Base-by-base conservation (phyloP, 2,113 vertebrate species). In the Albula goreensis region DNA sequence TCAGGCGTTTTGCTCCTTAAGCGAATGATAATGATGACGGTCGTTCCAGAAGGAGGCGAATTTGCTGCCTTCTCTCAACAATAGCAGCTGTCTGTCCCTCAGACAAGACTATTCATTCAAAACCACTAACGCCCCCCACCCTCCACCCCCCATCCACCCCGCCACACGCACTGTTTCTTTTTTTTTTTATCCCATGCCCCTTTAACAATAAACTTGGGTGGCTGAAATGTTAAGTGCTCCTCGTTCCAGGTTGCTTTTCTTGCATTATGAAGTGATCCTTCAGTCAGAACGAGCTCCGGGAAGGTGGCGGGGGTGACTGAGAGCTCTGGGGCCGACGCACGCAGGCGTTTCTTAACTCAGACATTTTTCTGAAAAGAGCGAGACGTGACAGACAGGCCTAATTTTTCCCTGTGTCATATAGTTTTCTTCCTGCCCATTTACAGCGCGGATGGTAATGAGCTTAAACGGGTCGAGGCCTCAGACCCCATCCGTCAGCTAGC, bases 181-280 rank as follows among this genome's bases (percentile, higher is more conserved):
- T 63, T 74, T 74, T 74, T 74, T 31, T 74, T 74, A 2, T 17
- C 22, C 19, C 63, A 5, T 10, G 22, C 70, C 70, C 70, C 70
- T 10, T 19, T n/a, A 74, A 74, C 70, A 0, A 13, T 74, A 74
- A 7, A 25, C 22, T 74, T 74, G 22, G 70, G 70, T 74, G 4
- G 70, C 70, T 74, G 70, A 74, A 74, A 74, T 79, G 51, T 53
- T 81, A 81, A 81, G 50, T 53, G n/a, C 80, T 81, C 51, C 3
- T 10, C 80, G 31, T 81, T 53, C 15, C n/a, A 50, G 77, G 49
- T 50, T 63, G 31, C 22, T 22, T 50, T 86, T 88, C 78, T 41
- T n/a, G 56, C 66, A 31, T 12, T 50, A 80, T 13, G 41, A 66
- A 85, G 80, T 66, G 85, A 86, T 53, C 57, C 87, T 88, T 53